These are phyloP conservation scores for Chydorus sphaericus DNA, from an alignment of 2,888 invertebrate genomes.

Conservation along the genomic window DNA sequence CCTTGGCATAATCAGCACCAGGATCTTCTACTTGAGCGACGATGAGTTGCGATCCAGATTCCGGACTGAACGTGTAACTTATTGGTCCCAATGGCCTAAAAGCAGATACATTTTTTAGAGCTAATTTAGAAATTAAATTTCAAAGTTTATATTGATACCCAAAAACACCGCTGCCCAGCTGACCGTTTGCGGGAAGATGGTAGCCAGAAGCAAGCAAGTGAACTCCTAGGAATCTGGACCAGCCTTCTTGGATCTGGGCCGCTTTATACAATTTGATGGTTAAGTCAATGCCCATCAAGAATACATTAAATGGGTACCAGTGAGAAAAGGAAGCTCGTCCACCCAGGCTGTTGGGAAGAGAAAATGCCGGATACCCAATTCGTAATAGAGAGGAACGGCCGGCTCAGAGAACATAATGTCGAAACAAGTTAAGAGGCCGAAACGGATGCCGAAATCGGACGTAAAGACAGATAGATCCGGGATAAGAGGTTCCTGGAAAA, in stretches of 20 bases:
- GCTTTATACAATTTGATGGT: constrained; percentile 34
- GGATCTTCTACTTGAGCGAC: constrained; percentile 20
- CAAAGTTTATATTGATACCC: too few relatives aligned
- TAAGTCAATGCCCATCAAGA: background rate
- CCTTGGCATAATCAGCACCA: too few relatives aligned
- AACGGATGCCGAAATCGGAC: constrained; percentile 64
- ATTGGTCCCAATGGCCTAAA: constrained; percentile 36
- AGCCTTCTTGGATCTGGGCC: constrained; percentile 51
- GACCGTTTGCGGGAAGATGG: constrained; percentile 43
- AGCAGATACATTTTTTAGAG: too few relatives aligned
- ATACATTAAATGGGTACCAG: constrained; percentile 33
- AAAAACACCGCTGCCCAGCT: constrained; percentile 62
- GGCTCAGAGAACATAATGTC: constrained; percentile 64
- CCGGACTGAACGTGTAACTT: constrained; percentile 22
- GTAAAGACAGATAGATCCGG: constrained; percentile 45
- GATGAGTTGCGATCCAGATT: constrained; percentile 22
- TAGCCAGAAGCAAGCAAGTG: constrained; percentile 57
- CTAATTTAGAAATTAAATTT: too few relatives aligned
- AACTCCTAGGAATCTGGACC: constrained; percentile 48
- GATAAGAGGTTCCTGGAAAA: constrained; percentile 30
- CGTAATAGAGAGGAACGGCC: constrained; percentile 39
- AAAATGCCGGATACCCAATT: constrained; percentile 41
- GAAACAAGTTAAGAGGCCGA: constrained; percentile 69
- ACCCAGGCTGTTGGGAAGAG: constrained; percentile 64
- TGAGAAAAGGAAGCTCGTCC: constrained; percentile 60